Base-by-base conservation (phyloP, 2,888 invertebrate genomes). In the Drosophila leonis region DNA sequence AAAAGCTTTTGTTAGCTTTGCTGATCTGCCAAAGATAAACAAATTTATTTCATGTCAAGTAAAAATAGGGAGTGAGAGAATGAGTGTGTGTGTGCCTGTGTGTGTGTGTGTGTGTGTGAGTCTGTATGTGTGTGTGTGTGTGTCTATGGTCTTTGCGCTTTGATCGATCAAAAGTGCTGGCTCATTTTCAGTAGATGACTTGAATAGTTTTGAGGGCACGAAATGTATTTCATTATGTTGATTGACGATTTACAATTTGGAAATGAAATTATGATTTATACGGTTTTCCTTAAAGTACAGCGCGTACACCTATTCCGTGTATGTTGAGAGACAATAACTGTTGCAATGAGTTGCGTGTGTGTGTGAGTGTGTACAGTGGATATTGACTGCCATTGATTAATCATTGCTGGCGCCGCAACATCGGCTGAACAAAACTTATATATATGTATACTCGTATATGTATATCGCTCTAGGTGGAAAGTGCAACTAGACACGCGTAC, bases 401-500 rank as follows among this genome's bases (percentile, higher is more conserved):
- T 84, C 83, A 81, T 88, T 83, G 75, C 63, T 88, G 83, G 88
- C 85, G 84, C 88, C 84, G 79, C 81, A 68, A 68, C 51, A 72
- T 78, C 71, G 52, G 59, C n/a, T 37, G 65, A 51, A 65, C 51
- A 57, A 61, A 72, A 49, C n/a, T 48, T 27, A 8, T 48, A 10
- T 18, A 29, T 29, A 48, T 27, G 24, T 3, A 24, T 18, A 9
- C n/a, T n/a, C n/a, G 18, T 10, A 18, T 18, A 41, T 42, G 1
- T 37, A n/a, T 24, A 44, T 24, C 44, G 13, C 27, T 44, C 18
- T 65, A 29, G 67, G 70, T 84, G 74, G 83, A 85, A 87, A 84
- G 81, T 88, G 83, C 84, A 88, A 83, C 82, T 79, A 87, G 81
- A 87, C 83, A 82, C 81, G 88, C 84, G 83, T 85, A 88, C 84